Conservation (phyloP, 2,888 invertebrate genomes). For the Monochamus alternatus region DNA sequence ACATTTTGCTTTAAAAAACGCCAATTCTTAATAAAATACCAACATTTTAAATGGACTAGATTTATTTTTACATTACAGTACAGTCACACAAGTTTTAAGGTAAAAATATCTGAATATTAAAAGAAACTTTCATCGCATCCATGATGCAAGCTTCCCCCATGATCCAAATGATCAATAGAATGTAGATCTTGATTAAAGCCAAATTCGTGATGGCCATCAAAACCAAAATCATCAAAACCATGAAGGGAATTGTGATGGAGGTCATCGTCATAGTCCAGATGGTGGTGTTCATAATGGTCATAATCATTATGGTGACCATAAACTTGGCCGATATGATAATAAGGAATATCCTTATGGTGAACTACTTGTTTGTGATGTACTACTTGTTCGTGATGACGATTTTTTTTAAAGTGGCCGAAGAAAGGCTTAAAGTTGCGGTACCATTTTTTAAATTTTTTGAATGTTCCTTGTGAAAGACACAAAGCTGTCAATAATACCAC, state of each 20-base stretch:
- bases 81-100: neutral
- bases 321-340: constrained; percentile 29
- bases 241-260: neutral
- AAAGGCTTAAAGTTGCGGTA: constrained; percentile 36
- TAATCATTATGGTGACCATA: constrained; percentile 28
- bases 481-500: constrained; percentile 38
- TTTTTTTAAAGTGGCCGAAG: constrained; percentile 24
- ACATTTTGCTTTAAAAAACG: too few species aligned
- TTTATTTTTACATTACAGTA: neutral
- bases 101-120: neutral
- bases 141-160: constrained; percentile 7
- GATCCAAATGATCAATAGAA: constrained; percentile 12
- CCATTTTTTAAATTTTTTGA: constrained; percentile 46
- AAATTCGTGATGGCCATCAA: neutral
- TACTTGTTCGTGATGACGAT: constrained; percentile 10
- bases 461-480: constrained; percentile 37
- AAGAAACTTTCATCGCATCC: constrained; percentile 6
- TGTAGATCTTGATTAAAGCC: neutral
- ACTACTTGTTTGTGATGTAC: constrained; percentile 31
- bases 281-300: constrained; percentile 36
- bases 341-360: constrained; percentile 26
- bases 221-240: neutral
- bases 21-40: too few species aligned
- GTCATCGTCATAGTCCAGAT: constrained; percentile 36
- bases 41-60: neutral